Evolutionary conservation across 1,140 invertebrate genomes (phyloP).

Genomic region (Gryllus bimaculatus): DNA sequence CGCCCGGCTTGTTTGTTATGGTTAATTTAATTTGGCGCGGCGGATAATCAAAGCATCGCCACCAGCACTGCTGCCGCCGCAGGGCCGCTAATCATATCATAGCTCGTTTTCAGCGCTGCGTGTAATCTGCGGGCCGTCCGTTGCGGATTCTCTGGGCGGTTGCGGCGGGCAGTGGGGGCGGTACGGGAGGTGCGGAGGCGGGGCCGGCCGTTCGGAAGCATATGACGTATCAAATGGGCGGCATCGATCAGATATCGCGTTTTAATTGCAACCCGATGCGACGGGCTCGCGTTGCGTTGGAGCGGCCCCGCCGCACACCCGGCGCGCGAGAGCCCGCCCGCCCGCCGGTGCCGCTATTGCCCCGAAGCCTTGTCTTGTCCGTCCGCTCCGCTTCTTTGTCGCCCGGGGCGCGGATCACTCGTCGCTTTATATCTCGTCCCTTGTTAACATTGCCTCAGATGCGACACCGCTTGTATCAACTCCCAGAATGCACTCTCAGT

Average conservation of each 20-base stretch:
- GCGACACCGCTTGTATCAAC: no score
- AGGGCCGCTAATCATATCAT: background rate
- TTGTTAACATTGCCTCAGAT: no score
- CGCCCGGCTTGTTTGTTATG: background rate
- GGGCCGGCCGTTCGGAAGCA: background rate
- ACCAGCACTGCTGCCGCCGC: no score
- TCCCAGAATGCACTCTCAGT: no score
- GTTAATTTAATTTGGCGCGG: background rate
- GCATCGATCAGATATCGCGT: background rate
- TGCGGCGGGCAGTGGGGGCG: background rate
- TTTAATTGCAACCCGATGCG: background rate
- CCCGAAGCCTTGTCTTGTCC: no score
- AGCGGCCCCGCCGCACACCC: no score
- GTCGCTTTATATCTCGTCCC: no score
- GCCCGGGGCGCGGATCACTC: no score
- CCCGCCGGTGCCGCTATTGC: no score
- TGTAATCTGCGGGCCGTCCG: background rate
- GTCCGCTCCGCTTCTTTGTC: no score
- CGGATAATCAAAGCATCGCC: background rate
- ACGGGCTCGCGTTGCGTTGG: background rate
- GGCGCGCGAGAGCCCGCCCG: no score
- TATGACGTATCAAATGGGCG: conserved; percentile 1
- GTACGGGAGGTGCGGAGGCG: background rate
- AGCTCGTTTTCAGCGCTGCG: background rate
- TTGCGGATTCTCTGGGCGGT: background rate